phyloP scores from a whole-genome alignment of 1,140 invertebrate genomes.

The Drosophila oshimai region DNA sequence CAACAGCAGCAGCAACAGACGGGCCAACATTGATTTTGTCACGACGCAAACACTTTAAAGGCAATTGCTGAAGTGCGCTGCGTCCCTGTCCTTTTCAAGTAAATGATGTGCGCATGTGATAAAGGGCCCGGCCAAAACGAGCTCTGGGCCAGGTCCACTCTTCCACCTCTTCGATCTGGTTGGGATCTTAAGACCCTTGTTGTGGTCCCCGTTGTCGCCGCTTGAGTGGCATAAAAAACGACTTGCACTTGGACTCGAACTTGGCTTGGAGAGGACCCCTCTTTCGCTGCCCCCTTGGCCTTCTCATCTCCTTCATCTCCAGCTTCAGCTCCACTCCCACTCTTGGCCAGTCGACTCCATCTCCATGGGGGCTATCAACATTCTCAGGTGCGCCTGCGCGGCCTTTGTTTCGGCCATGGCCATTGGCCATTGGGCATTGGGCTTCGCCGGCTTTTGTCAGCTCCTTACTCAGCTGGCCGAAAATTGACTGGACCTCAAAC shows the following conservation, averaged over 20 bases:
- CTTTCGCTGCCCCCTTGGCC: neutral
- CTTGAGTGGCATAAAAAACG: conserved; percentile 78
- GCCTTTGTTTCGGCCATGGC: conserved; percentile 68
- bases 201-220: conserved; percentile 34
- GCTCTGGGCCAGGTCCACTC: conserved; percentile 16
- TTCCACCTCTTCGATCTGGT: neutral
- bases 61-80: conserved; percentile 77
- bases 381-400: conserved; percentile 72
- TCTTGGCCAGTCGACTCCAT: too few species aligned
- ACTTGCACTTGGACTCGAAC: conserved; percentile 71
- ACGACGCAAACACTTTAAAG: conserved; percentile 81
- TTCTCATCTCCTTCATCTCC: neutral
- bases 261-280: conserved; percentile 22
- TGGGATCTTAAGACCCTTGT: conserved; percentile 22
- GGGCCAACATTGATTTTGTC: conserved; percentile 82
- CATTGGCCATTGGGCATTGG: conserved; percentile 45
- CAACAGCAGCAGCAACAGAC: conserved; percentile 29
- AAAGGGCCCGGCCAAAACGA: conserved; percentile 66
- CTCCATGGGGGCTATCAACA: conserved; percentile 79
- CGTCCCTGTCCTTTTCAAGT: conserved; percentile 50
- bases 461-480: conserved; percentile 51
- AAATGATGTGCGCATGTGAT: conserved; percentile 81
- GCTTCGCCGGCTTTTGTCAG: conserved; percentile 60
- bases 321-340: conserved; percentile 7
- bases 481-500: conserved; percentile 49